Evolutionary conservation across 2,888 invertebrate species (phyloP).

Genomic region (Leucophora obtusa): DNA sequence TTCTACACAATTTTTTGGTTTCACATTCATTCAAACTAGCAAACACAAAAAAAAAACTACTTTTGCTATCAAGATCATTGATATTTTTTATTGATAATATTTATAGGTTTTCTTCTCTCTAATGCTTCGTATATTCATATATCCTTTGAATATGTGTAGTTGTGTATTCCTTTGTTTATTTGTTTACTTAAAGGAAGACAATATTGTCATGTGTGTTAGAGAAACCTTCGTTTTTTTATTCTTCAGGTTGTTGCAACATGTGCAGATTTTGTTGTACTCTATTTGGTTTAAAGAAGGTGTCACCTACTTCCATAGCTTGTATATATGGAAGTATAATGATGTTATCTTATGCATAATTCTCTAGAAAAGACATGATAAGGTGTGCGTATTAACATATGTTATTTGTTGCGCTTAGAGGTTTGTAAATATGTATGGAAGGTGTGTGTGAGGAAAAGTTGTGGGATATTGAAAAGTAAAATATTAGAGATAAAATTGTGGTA

Average conservation of each 20-base stretch:
- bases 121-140: background rate
- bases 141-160: constrained; percentile 11
- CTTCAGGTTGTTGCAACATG: background rate
- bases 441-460: constrained; percentile 17
- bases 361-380: constrained; percentile 60
- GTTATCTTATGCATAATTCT: constrained; percentile 57
- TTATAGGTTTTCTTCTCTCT: constrained; percentile 18
- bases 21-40: background rate
- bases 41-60: background rate
- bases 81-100: constrained; percentile 59
- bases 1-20: constrained; percentile 15
- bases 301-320: constrained; percentile 28
- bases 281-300: constrained; percentile 47
- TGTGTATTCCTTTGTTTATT: background rate
- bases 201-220: constrained; percentile 20
- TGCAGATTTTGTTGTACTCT: constrained; percentile 6
- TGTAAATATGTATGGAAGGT: background rate
- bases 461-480: constrained; percentile 24
- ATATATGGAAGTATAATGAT: constrained; percentile 20
- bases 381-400: constrained; percentile 62
- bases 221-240: constrained; percentile 5
- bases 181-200: background rate
- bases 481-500: background rate
- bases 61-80: constrained; percentile 52
- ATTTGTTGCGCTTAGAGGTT: constrained; percentile 40